These are phyloP conservation scores for Aporophyla lueneburgensis DNA, from an alignment of 2,888 invertebrate species.

Conservation along the genomic window DNA sequence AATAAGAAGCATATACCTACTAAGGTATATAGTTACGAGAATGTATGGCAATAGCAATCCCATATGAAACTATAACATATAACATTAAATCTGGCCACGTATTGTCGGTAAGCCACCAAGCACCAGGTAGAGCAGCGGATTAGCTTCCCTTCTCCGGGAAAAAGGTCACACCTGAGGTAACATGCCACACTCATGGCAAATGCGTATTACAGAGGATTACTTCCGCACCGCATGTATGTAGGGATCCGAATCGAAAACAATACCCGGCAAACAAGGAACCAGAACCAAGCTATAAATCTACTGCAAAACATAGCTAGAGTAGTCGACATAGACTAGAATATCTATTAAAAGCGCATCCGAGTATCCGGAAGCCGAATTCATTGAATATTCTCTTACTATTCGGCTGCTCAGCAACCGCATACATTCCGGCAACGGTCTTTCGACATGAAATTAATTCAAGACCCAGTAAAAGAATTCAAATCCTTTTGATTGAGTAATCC, in stretches of 20 bases:
- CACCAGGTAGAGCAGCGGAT: constrained; percentile 38
- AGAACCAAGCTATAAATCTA: constrained; percentile 58
- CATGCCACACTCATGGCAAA: constrained; percentile 32
- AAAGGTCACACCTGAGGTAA: constrained; percentile 58
- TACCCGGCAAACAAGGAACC: constrained; percentile 34
- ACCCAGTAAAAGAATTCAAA: constrained; percentile 55
- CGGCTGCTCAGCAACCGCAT: constrained; percentile 54
- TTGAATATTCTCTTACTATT: constrained; percentile 63
- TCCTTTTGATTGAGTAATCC: constrained; percentile 64
- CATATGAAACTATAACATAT: constrained; percentile 32
- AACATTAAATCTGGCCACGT: constrained; percentile 51
- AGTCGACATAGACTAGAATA: constrained; percentile 56
- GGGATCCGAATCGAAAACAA: constrained; percentile 41
- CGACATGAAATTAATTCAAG: constrained; percentile 66
- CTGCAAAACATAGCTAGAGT: constrained; percentile 35
- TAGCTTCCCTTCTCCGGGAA: constrained; percentile 34
- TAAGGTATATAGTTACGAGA: neutral
- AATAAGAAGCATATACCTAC: no score
- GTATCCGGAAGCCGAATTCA: constrained; percentile 60
- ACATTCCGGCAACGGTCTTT: constrained; percentile 62
- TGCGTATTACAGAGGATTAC: constrained; percentile 40
- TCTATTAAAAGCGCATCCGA: constrained; percentile 60
- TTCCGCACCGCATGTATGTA: neutral
- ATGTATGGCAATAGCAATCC: neutral
- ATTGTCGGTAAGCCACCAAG: constrained; percentile 34